Base-by-base conservation (phyloP, 2,797 vertebrate genomes). In the Dicrostonyx torquatus region DNA sequence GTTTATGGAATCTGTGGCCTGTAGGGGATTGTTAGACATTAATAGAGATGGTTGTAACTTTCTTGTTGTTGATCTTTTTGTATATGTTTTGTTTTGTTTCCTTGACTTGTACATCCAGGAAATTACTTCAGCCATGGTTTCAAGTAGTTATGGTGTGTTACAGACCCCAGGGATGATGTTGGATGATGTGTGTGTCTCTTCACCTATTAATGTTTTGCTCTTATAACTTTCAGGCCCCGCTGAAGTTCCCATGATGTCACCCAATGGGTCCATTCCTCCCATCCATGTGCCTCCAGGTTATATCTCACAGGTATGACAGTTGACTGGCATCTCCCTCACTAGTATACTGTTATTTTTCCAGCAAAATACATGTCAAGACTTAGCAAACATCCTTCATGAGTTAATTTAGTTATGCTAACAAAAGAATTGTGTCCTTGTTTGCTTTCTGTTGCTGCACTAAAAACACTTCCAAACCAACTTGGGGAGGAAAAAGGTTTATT, bases 161-260 rank as follows among this genome's bases (percentile, higher is more conserved):
- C 6, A 91, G 83, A 66, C 31, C 43, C 5, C 31, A 66, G 0
- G 72, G 22, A 85, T 90, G 80, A 55, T 40, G 89, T 73, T 94
- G 53, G 95, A 58, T 70, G 29, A 43, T 70, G 3, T 58, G 1
- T 68, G 1, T 73, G 6, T 70, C 89, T 94, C 77, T 88, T 86
- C 77, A 83, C 3, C 9, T 78, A 26, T 62, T 97, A 84, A 95
- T 83, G 34, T 43, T 66, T 95, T 72, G 22, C 31, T 94, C 37
- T 91, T 94, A 18, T 37, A 24, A 93, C 26, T 90, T 0, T 50
- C 95, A 99, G 99, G 99, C 97, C 99, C 99, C 91, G 99, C 99
- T 94, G 99, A 99, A 97, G 99, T 99, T 98, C 99, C 99, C 93
- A 99, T 99, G 99, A 99, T 99, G 99, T 99, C 99, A 97, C 99